Evolutionary conservation across 2,113 vertebrate species (phyloP).

Genomic region (Anarrhichthys ocellatus): DNA sequence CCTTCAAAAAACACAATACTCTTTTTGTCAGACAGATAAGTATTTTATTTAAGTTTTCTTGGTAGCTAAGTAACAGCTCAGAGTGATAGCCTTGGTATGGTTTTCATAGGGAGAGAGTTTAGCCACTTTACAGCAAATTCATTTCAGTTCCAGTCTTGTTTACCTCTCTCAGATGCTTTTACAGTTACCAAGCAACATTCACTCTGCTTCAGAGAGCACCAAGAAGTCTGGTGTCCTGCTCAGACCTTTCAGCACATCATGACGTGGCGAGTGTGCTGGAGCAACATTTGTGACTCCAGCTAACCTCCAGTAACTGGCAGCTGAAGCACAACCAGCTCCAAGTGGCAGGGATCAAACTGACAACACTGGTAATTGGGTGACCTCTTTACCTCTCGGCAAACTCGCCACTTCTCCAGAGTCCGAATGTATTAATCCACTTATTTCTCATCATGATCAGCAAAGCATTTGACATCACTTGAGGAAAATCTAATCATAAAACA

Average conservation of each 20-base stretch:
- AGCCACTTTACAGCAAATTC: not conserved
- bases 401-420: slow-evolving; percentile 43
- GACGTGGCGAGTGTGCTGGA: not conserved
- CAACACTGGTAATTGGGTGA: slow-evolving; percentile 56
- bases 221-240: slow-evolving; percentile 32
- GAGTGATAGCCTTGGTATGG: slow-evolving; percentile 4
- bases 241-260: slow-evolving; percentile 34
- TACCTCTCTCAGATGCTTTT: not conserved
- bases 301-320: slow-evolving; percentile 50
- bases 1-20: not conserved
- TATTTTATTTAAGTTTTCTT: slow-evolving; percentile 7
- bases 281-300: slow-evolving; percentile 42
- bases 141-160: slow-evolving; percentile 20
- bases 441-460: slow-evolving; percentile 41
- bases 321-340: slow-evolving; percentile 21
- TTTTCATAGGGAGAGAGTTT: not conserved
- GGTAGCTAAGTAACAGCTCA: slow-evolving; percentile 38
- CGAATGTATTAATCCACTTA: slow-evolving; percentile 51
- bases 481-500: slow-evolving; percentile 62
- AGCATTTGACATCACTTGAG: slow-evolving; percentile 53
- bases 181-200: slow-evolving; percentile 43
- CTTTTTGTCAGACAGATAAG: not conserved
- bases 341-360: slow-evolving; percentile 55
- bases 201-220: slow-evolving; percentile 13
- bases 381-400: slow-evolving; percentile 47